Base-by-base conservation (phyloP, 2,113 vertebrate species). In the Pontoporia blainvillei region DNA sequence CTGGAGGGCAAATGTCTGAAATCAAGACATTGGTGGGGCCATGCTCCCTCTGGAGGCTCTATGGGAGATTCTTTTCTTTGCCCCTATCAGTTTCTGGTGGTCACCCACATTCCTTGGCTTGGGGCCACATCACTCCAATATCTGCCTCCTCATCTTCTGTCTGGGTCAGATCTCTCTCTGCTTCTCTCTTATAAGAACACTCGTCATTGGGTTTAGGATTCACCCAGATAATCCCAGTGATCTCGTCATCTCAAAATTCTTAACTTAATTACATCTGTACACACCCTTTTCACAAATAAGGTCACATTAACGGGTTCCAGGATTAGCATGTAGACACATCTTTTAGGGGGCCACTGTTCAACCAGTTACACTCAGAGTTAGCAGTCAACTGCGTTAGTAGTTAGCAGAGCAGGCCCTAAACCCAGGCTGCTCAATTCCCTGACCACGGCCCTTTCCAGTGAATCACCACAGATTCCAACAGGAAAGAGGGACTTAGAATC, bases 11-110 rank as follows among this genome's bases (percentile, higher is more conserved):
- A 25, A 61, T 69, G n/a, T 62, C 20, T 27, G 27, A 61, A 15
- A 21, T 49, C 27, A 52, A 61, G 29, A 49, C 11, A 9, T 9
- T 0, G 10, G 31, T 36, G 31, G 21, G 12, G 71, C 18, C 1
- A 1, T 0, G 25, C 29, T 57, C 21, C 34, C n/a, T 86, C 49
- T 1, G 1, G 11, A 72, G 31, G 3, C 67, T 71, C 25, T 25
- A 1, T 4, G 5, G 12, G 29, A 54, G n/a, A 1, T 0, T 66
- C 36, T 17, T 12, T 20, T 7, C 34, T 39, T 23, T 0, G 11
- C 36, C 18, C 18, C 17, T 54, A 44, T 21, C n/a, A 10, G 64
- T 31, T 41, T 18, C 75, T 18, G 21, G 2, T 2, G 72, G 46
- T 31, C 3, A 20, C 25, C 31, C 6, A 36, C 21, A 18, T 21